These are phyloP conservation scores for Xiphorhynchus elegans DNA, from an alignment of 2,113 vertebrate species.

Conservation along the genomic window DNA sequence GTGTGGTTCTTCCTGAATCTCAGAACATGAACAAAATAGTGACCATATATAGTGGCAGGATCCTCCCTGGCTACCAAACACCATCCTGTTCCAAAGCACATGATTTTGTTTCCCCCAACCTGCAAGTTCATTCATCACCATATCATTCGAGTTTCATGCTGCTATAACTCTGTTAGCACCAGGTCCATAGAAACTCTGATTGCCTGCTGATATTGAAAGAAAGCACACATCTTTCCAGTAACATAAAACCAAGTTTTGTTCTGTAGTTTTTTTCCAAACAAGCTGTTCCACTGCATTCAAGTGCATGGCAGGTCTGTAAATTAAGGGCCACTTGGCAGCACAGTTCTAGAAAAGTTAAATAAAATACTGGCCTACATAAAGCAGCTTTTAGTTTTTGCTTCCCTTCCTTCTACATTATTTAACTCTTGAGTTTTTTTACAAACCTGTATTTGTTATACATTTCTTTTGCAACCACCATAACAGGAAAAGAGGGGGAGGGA, in stretches of 20 bases:
- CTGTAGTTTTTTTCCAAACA: slow-evolving; percentile 16
- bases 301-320: not conserved
- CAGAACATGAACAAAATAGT: not conserved
- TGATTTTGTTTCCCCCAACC: not conserved
- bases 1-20: slow-evolving; percentile 28
- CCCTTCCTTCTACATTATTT: not conserved
- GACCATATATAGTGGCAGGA: not conserved
- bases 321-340: not conserved
- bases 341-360: not conserved
- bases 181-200: not conserved
- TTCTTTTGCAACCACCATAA: not conserved
- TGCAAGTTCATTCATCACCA: not conserved
- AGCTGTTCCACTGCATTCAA: not conserved
- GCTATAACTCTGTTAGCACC: slow-evolving; percentile 51
- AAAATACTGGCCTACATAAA: not conserved
- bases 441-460: not conserved
- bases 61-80: slow-evolving; percentile 10
- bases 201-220: not conserved
- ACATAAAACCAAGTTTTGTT: not conserved
- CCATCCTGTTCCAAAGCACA: not conserved
- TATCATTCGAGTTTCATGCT: not conserved
- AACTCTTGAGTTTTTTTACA: not conserved
- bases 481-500: too few species aligned
- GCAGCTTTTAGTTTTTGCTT: not conserved
- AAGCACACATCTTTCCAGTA: slow-evolving; percentile 26